A percentile compares a stretch with the other conserved stretches of the same genome.
Evolutionary conservation across 1,140 invertebrate species (phyloP).

Genomic region (Agrypnia vestita): DNA sequence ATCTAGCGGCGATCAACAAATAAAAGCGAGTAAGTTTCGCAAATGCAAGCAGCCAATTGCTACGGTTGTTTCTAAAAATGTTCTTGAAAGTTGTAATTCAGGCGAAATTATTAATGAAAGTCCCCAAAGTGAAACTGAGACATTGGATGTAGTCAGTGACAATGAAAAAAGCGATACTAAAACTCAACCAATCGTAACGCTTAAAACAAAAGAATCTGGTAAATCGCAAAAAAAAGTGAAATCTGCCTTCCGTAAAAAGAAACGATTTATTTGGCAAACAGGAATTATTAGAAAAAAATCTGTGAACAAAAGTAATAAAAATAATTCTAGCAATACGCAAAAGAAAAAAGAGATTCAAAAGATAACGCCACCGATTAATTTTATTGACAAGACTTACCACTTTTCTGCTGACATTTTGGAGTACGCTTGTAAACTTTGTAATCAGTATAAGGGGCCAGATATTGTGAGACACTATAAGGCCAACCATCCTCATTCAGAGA

Average conservation of each 20-base stretch:
- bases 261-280: slow-evolving; percentile 30
- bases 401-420: slow-evolving; percentile 64
- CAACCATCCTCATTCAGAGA: slow-evolving; percentile 77
- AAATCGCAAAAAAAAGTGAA: slow-evolving; percentile 25
- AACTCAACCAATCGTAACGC: not conserved
- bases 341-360: not conserved
- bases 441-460: slow-evolving; percentile 72
- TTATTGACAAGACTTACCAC: slow-evolving; percentile 62
- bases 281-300: slow-evolving; percentile 45
- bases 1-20: not conserved
- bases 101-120: not conserved
- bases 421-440: slow-evolving; percentile 75
- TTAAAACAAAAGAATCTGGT: not conserved
- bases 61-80: not conserved
- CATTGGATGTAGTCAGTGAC: not conserved
- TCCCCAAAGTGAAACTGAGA: not conserved
- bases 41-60: slow-evolving; percentile 12
- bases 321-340: not conserved
- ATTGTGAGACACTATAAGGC: slow-evolving; percentile 80
- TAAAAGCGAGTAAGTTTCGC: not conserved
- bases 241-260: slow-evolving; percentile 32
- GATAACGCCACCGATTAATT: not conserved
- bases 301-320: not conserved
- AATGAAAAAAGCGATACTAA: not conserved
- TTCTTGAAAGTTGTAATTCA: too few relatives aligned